phyloP scores from a whole-genome alignment of 2,888 invertebrate genomes.

The Cataglyphis livida region DNA sequence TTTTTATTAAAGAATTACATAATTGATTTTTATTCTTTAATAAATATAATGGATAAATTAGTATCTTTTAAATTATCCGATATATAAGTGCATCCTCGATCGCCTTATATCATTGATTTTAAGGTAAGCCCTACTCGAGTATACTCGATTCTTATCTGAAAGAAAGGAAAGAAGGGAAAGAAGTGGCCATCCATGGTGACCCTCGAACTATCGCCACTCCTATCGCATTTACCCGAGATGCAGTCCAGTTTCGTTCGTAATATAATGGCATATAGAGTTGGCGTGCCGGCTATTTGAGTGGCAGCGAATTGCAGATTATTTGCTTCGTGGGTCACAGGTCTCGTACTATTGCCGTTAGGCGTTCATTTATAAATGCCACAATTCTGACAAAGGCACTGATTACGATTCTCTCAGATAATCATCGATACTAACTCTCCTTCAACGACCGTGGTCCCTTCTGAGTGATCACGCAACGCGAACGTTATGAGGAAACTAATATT shows the following conservation, averaged over 20 bases:
- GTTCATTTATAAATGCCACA: slow-evolving; percentile 72
- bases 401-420: slow-evolving; percentile 68
- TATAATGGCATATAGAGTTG: slow-evolving; percentile 57
- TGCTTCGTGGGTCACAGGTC: slow-evolving; percentile 65
- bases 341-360: slow-evolving; percentile 61
- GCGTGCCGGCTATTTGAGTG: slow-evolving; percentile 66
- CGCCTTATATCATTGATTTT: not conserved
- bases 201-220: slow-evolving; percentile 46
- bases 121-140: not conserved
- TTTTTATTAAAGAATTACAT: not conserved
- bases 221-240: slow-evolving; percentile 49
- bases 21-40: not conserved
- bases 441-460: slow-evolving; percentile 50
- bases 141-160: not conserved
- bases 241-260: slow-evolving; percentile 63
- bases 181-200: slow-evolving; percentile 13
- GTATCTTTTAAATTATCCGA: not conserved
- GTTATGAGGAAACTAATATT: slow-evolving; percentile 49
- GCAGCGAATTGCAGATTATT: slow-evolving; percentile 73
- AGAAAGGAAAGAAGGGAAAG: slow-evolving; percentile 28
- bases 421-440: slow-evolving; percentile 69
- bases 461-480: slow-evolving; percentile 52
- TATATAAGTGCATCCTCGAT: not conserved
- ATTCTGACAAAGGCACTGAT: slow-evolving; percentile 70
- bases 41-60: not conserved